phyloP scores from a whole-genome alignment of 1,140 invertebrate species.

The Drosophila jambulina region DNA sequence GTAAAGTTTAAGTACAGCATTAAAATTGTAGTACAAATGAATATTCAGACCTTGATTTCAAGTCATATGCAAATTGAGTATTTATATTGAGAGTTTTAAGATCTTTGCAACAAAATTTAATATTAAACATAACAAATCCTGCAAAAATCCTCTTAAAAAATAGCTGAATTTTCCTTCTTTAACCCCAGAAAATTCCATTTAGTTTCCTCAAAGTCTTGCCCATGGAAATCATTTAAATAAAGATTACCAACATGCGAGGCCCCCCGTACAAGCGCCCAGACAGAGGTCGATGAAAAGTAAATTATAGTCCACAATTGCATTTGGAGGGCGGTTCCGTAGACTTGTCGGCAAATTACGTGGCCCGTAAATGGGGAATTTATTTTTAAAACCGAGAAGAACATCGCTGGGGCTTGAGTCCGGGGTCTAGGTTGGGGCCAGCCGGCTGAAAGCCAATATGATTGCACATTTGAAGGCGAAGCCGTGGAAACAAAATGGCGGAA shows the following conservation, averaged over 20 bases:
- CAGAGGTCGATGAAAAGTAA: slow-evolving; percentile 68
- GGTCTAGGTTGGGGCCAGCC: slow-evolving; percentile 14
- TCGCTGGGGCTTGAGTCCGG: slow-evolving; percentile 5
- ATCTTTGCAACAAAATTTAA: too few species aligned
- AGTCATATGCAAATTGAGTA: too few species aligned
- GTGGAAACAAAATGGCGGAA: slow-evolving; percentile 69
- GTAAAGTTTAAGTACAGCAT: too few species aligned
- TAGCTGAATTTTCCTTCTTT: not conserved
- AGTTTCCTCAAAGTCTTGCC: not conserved
- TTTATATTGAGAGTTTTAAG: too few species aligned
- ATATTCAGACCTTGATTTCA: too few species aligned
- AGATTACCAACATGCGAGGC: slow-evolving; percentile 67
- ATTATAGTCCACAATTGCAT: slow-evolving; percentile 56
- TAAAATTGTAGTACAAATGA: too few species aligned
- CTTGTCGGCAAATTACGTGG: slow-evolving; percentile 73
- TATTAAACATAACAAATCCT: too few species aligned
- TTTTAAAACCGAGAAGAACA: slow-evolving; percentile 50
- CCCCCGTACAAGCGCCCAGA: not conserved
- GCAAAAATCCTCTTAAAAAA: not conserved
- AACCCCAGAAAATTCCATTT: not conserved
- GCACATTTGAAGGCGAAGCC: slow-evolving; percentile 68
- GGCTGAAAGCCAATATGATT: slow-evolving; percentile 27
- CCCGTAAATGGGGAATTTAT: slow-evolving; percentile 74
- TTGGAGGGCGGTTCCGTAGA: slow-evolving; percentile 38
- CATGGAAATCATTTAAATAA: slow-evolving; percentile 58